A percentile compares a stretch with the other conserved stretches of the same genome.
Evolutionary conservation across 2,113 vertebrate species (phyloP).

Genomic region (Eudyptes chrysolophus): DNA sequence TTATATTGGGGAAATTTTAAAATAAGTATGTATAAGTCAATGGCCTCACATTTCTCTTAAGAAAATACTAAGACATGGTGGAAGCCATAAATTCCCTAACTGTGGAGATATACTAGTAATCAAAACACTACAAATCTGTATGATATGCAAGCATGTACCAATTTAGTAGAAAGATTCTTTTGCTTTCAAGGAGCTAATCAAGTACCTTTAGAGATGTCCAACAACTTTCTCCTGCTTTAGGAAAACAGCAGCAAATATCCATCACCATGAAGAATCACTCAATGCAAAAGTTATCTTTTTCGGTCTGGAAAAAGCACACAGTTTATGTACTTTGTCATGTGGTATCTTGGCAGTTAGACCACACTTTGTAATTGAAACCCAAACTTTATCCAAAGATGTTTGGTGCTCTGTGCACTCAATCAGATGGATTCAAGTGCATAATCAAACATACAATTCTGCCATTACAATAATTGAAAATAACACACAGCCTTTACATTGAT

Average conservation of each 20-base stretch:
- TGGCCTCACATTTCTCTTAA: background rate
- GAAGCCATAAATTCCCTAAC: background rate
- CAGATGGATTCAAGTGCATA: background rate
- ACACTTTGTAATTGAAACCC: conserved; percentile 54
- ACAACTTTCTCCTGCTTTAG: background rate
- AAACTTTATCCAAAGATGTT: conserved; percentile 33
- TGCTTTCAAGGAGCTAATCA: background rate
- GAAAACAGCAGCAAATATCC: conserved; percentile 36
- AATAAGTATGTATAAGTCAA: background rate
- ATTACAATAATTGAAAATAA: background rate
- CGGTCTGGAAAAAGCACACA: background rate
- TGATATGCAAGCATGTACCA: background rate
- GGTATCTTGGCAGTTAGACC: conserved; percentile 53
- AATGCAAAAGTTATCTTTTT: conserved; percentile 27
- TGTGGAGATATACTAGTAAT: background rate
- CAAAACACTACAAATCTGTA: background rate
- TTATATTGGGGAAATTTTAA: background rate
- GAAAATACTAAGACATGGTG: background rate
- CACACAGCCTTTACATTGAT: background rate
- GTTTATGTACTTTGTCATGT: conserved; percentile 37
- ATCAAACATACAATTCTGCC: background rate
- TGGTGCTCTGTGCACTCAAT: background rate
- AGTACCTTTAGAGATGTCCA: background rate
- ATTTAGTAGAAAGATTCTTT: background rate
- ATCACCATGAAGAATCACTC: conserved; percentile 43